These are phyloP conservation scores for Medauroidea extradentata DNA, from an alignment of 1,140 invertebrate species.

Conservation along the genomic window DNA sequence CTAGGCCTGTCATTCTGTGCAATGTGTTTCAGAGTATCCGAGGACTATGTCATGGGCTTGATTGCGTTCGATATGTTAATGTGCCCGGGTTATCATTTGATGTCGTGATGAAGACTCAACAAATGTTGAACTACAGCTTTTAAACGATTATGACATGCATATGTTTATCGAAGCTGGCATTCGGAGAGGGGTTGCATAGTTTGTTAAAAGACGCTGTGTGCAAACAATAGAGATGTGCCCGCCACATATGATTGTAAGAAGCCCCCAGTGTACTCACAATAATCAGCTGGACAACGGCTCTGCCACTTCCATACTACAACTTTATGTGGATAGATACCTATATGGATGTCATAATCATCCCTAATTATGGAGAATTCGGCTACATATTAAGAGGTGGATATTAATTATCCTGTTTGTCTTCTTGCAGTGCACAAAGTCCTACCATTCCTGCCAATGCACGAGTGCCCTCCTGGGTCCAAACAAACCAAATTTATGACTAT, in stretches of 20 bases:
- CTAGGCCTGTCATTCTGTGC: constrained; percentile 38
- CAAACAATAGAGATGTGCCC: constrained; percentile 39
- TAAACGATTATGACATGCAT: constrained; percentile 41
- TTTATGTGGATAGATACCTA: constrained; percentile 20
- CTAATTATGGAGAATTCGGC: not conserved
- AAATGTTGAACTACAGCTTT: constrained; percentile 37
- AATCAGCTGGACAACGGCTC: constrained; percentile 21
- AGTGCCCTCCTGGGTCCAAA: constrained; percentile 15
- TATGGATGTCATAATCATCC: constrained; percentile 2
- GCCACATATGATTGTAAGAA: constrained; percentile 12
- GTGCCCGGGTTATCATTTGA: constrained; percentile 41
- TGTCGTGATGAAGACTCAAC: constrained; percentile 36
- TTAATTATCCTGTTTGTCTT: constrained; percentile 33
- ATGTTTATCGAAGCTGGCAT: constrained; percentile 38
- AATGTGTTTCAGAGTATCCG: constrained; percentile 45
- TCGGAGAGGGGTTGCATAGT: constrained; percentile 38
- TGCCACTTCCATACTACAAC: constrained; percentile 18
- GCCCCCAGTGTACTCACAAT: constrained; percentile 18
- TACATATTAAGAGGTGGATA: constrained; percentile 28
- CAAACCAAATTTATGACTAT: constrained; percentile 21
- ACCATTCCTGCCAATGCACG: constrained; percentile 38
- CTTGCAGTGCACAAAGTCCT: constrained; percentile 38
- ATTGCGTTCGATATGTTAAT: constrained; percentile 39
- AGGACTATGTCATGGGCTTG: constrained; percentile 45
- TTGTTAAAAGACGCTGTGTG: constrained; percentile 33